These are phyloP conservation scores for Halcyon malimbica DNA, from an alignment of 2,113 vertebrate species.

Conservation along the genomic window DNA sequence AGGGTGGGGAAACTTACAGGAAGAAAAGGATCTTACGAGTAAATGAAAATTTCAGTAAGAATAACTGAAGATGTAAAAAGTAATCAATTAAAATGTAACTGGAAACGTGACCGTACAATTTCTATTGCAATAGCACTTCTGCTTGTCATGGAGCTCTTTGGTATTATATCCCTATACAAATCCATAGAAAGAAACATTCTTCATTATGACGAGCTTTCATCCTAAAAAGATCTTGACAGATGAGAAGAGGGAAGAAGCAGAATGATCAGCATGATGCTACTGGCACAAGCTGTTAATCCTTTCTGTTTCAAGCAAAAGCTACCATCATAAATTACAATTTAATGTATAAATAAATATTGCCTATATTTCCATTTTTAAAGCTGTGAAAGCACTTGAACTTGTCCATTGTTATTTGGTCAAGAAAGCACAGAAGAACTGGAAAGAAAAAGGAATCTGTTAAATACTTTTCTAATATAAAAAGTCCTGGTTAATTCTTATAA, in stretches of 20 bases:
- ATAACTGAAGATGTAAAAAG: not conserved
- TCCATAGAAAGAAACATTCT: not conserved
- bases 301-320: not conserved
- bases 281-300: not conserved
- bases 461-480: not conserved
- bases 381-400: not conserved
- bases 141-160: not conserved
- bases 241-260: not conserved
- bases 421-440: not conserved
- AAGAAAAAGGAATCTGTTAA: not conserved
- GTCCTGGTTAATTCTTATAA: not conserved
- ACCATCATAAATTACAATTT: not conserved
- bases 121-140: not conserved
- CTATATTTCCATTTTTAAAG: not conserved
- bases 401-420: not conserved
- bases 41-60: not conserved
- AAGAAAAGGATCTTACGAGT: not conserved
- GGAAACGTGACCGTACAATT: not conserved
- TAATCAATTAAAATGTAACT: not conserved
- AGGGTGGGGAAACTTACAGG: not conserved
- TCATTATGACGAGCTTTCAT: not conserved
- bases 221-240: not conserved
- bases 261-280: not conserved
- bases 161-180: not conserved
- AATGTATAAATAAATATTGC: not conserved